Percentiles rank a stretch among this genome's conserved stretches.
phyloP scores from a whole-genome alignment of 2,888 invertebrate genomes.

The Nomada lathburiana region DNA sequence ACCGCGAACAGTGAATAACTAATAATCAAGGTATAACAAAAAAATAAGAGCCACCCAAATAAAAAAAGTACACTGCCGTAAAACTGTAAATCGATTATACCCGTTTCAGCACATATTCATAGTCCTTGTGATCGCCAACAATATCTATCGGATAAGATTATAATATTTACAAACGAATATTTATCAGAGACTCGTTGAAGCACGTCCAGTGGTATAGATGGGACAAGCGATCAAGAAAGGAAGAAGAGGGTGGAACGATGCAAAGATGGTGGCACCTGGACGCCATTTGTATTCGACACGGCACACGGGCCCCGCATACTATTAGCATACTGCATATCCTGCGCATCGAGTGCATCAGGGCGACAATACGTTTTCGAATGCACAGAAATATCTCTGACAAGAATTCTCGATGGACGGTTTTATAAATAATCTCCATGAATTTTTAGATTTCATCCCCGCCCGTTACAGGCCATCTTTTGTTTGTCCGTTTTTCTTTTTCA shows the following conservation, averaged over 20 bases:
- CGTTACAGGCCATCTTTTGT: neutral
- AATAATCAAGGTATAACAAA: no score
- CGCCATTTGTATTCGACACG: slow-evolving; percentile 65
- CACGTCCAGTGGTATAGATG: neutral
- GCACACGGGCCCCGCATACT: slow-evolving; percentile 51
- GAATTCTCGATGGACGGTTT: slow-evolving; percentile 59
- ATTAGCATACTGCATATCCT: slow-evolving; percentile 71
- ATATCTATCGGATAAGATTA: no score
- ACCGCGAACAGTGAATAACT: no score
- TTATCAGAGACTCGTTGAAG: neutral
- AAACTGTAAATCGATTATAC: neutral
- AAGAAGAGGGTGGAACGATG: slow-evolving; percentile 23
- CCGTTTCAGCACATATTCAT: no score
- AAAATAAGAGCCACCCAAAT: no score
- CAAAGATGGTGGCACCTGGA: slow-evolving; percentile 56
- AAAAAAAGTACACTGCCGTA: no score
- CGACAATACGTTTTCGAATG: slow-evolving; percentile 57
- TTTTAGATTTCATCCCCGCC: slow-evolving; percentile 39
- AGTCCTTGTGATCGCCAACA: no score
- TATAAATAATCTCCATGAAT: slow-evolving; percentile 44
- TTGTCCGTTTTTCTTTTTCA: neutral
- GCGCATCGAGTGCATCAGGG: slow-evolving; percentile 64
- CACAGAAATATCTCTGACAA: slow-evolving; percentile 51
- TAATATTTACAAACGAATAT: neutral
- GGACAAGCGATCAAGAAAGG: neutral